These are phyloP conservation scores for Lethocerus indicus DNA, from an alignment of 1,140 invertebrate genomes.

Conservation along the genomic window DNA sequence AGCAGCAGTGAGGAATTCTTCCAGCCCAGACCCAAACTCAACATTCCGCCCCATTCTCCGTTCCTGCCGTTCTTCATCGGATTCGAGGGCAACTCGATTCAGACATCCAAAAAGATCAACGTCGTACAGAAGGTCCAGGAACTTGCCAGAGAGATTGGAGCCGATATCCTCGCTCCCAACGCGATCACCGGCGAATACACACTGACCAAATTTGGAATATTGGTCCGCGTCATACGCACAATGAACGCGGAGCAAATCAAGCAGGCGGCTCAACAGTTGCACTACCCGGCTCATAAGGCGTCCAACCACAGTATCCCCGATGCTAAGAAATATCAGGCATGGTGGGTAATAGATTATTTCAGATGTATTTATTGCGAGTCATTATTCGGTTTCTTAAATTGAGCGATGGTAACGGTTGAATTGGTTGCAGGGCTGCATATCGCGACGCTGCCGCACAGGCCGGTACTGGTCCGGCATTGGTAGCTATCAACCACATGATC, in stretches of 20 bases:
- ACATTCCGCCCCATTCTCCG: conserved; percentile 26
- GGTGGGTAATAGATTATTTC: conserved; percentile 10
- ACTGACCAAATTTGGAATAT: conserved; percentile 37
- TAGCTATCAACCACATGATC: conserved; percentile 38
- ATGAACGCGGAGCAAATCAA: conserved; percentile 37
- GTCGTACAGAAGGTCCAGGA: conserved; percentile 25
- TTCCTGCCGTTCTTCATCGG: conserved; percentile 31
- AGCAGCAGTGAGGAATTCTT: conserved; percentile 21
- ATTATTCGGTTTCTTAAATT: neutral
- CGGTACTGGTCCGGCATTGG: conserved; percentile 43
- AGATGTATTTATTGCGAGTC: too few relatives aligned
- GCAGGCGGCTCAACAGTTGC: conserved; percentile 24
- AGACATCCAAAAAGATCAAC: conserved; percentile 21
- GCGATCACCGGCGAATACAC: conserved; percentile 33
- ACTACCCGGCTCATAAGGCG: conserved; percentile 23
- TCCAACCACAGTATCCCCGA: conserved; percentile 14
- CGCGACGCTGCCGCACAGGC: conserved; percentile 40
- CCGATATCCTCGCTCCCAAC: conserved; percentile 32
- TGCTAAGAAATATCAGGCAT: conserved; percentile 11
- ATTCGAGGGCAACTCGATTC: conserved; percentile 28
- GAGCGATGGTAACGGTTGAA: neutral
- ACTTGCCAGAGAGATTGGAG: conserved; percentile 33
- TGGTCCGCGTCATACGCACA: conserved; percentile 32
- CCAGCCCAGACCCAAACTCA: conserved; percentile 27
- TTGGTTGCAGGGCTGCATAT: conserved; percentile 26